Conservation (phyloP, 2,888 invertebrate species). For the Atrina japonica region DNA sequence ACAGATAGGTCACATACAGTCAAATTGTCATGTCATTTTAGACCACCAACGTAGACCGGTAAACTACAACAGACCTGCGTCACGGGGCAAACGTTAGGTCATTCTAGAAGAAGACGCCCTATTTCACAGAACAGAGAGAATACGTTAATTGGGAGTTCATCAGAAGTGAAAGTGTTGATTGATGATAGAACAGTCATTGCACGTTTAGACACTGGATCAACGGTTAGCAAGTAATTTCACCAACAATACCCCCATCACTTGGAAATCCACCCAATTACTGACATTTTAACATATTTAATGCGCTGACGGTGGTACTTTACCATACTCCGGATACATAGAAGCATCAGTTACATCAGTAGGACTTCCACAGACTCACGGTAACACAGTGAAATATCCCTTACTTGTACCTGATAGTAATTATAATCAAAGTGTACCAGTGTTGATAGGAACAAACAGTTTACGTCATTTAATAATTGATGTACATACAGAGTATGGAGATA, state of each 20-base stretch:
- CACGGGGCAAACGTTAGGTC: not conserved
- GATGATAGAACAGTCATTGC: not conserved
- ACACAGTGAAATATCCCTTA: not conserved
- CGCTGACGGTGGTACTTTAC: not conserved
- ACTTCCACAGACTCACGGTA: not conserved
- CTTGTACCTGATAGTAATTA: constrained; percentile 15
- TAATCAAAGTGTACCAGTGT: not conserved
- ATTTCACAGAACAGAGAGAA: not conserved
- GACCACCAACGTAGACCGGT: not conserved
- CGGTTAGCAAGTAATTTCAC: not conserved
- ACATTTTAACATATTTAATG: constrained; percentile 16
- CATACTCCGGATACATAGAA: constrained; percentile 13
- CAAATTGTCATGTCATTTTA: not conserved
- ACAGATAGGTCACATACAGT: not conserved
- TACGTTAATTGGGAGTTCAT: not conserved
- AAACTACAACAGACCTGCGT: constrained; percentile 6
- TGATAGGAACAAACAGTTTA: not conserved
- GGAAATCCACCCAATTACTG: not conserved
- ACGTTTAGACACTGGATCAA: constrained; percentile 7
- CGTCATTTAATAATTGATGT: no score
- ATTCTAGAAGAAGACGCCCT: not conserved
- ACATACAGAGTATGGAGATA: no score
- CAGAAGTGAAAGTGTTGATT: not conserved
- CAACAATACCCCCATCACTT: not conserved
- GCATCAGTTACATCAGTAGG: not conserved